These are phyloP conservation scores for Heloderma charlesbogerti DNA, from an alignment of 2,113 vertebrate genomes.

Conservation along the genomic window DNA sequence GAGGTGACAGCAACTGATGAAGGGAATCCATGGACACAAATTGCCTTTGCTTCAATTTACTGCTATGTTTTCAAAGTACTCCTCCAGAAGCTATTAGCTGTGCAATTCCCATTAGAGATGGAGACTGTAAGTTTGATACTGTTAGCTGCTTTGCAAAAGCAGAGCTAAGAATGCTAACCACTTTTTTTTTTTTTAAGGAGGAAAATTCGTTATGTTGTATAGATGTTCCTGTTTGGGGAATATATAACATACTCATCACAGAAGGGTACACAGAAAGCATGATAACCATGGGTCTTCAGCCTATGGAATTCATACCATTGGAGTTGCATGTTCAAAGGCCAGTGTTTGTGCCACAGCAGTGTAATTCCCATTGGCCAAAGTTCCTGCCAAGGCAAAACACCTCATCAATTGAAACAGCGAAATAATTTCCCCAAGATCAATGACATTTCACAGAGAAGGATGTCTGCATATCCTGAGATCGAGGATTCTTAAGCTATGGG, in stretches of 20 bases:
- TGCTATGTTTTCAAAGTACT: constrained; percentile 47
- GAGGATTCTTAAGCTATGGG: background rate
- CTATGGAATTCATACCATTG: background rate
- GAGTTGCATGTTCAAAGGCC: background rate
- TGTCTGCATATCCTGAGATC: background rate
- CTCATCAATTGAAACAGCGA: background rate
- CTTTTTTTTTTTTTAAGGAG: background rate
- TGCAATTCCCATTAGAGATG: constrained; percentile 35
- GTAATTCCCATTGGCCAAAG: background rate
- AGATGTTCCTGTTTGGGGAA: background rate
- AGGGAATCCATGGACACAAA: constrained; percentile 6
- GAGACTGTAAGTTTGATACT: constrained; percentile 50
- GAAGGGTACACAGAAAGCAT: background rate
- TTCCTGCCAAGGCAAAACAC: background rate
- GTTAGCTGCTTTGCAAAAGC: constrained; percentile 56
- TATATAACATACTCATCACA: background rate
- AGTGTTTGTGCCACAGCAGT: background rate
- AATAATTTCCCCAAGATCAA: background rate
- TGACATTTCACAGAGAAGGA: background rate
- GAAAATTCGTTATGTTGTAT: constrained; percentile 12
- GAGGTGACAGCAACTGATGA: constrained; percentile 9
- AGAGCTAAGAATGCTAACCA: constrained; percentile 35
- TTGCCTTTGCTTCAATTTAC: constrained; percentile 14
- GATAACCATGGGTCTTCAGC: background rate
- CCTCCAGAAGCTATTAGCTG: constrained; percentile 4